These are phyloP conservation scores for Sturnus vulgaris DNA, from an alignment of 2,113 vertebrate genomes.

Conservation along the genomic window DNA sequence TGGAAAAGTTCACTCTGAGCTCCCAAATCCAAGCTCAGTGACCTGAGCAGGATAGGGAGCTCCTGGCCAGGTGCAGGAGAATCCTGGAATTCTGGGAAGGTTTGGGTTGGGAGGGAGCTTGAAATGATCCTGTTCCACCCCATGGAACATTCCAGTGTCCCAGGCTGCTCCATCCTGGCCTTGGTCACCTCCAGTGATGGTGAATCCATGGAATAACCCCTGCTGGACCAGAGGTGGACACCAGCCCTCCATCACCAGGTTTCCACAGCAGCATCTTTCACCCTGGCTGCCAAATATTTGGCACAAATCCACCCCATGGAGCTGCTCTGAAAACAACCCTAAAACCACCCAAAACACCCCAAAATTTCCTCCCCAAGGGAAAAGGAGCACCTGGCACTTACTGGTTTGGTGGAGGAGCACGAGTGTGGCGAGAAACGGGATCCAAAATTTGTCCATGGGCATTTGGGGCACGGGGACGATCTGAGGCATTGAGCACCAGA, in stretches of 20 bases:
- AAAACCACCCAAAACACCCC: background rate
- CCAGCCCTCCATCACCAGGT: background rate
- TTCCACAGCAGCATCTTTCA: background rate
- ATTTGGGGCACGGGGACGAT: rapidly evolving
- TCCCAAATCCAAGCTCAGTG: too few relatives aligned
- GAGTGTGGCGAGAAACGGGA: rapidly evolving
- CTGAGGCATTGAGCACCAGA: rapidly evolving
- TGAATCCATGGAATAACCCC: background rate
- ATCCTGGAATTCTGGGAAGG: too few relatives aligned
- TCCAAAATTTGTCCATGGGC: background rate
- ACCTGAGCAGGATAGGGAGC: too few relatives aligned
- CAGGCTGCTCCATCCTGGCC: too few relatives aligned
- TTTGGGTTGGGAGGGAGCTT: too few relatives aligned
- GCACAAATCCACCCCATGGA: background rate
- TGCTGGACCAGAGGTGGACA: background rate
- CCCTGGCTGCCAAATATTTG: background rate
- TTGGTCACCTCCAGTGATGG: background rate
- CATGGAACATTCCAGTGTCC: background rate
- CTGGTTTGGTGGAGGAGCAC: background rate
- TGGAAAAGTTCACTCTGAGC: too few relatives aligned
- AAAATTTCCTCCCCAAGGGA: background rate
- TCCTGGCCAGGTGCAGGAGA: too few relatives aligned
- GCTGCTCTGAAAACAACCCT: background rate
- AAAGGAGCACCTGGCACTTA: background rate
- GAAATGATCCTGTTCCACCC: too few relatives aligned